Base-by-base conservation (phyloP, 2,113 vertebrate genomes). In the Amblyornis subalaris region DNA sequence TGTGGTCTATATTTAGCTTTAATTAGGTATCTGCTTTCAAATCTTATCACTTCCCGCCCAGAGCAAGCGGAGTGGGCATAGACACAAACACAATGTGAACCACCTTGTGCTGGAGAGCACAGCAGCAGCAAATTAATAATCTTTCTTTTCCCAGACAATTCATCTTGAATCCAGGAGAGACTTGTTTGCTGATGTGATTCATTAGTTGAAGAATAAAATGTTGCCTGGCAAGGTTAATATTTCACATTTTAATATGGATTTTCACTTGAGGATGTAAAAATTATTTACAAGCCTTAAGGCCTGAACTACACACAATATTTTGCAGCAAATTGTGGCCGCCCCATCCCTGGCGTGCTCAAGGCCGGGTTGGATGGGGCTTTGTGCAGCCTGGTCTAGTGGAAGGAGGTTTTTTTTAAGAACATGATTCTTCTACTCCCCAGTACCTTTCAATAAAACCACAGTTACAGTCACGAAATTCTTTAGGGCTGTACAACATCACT, bases 1-100 rank as follows among this genome's bases (percentile, higher is more conserved):
- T 42, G 12, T 15, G 13, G 42, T 47, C 82, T 96, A 91, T 87
- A 94, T 94, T 85, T 91, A 89, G 38, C 62, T 92, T 85, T 73
- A 82, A 85, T 78, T 62, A 53, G 35, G 8, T 47, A 36, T 61
- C 26, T 86, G 69, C 48, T 65, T 92, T 83, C 71, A 89, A 73
- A 73, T 88, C 54, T 72, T 79, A 67, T 44, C 44, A n/a, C 31
- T 74, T 38, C 55, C 70, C 54, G 60, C n/a, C 70, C 51, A 53
- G 36, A 81, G 50, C 28, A 61, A 94, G 38, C 19, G 67, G 35
- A 69, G 74, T 31, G 58, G 60, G 47, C 58, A 77, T 29, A 79
- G 79, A 85, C 36, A 29, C 70, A 86, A 35, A 40, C 4, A 6
- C 4, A 7, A 22, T 5, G 3, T 15, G 47, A 33, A 48, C 17